Evolutionary conservation across 2,888 invertebrate genomes (phyloP).

Genomic region (Conistra vaccinii): DNA sequence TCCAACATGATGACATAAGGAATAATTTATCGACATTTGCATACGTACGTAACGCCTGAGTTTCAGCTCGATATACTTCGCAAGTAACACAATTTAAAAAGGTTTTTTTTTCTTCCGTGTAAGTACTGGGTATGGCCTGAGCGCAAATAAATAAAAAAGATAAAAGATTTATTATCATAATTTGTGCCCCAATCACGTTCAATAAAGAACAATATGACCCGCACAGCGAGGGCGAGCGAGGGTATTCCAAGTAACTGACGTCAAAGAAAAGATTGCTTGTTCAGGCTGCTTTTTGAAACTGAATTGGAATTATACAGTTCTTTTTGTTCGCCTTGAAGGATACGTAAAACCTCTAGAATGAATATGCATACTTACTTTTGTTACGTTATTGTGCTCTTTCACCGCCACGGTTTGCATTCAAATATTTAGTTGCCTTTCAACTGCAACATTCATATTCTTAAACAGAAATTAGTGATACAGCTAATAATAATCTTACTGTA

Average conservation of each 20-base stretch:
- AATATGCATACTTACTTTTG: not conserved
- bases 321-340: not conserved
- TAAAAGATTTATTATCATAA: slow-evolving; percentile 26
- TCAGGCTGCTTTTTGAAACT: not conserved
- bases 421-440: not conserved
- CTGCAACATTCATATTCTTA: not conserved
- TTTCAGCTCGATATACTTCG: not conserved
- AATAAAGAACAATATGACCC: slow-evolving; percentile 23
- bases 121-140: not conserved
- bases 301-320: not conserved
- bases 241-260: slow-evolving; percentile 7
- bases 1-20: slow-evolving; percentile 8
- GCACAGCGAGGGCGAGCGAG: not conserved
- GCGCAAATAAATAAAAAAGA: slow-evolving; percentile 6
- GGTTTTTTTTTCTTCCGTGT: not conserved
- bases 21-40: slow-evolving; percentile 20
- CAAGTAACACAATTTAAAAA: not conserved
- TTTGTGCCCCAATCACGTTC: slow-evolving; percentile 11
- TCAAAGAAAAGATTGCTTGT: slow-evolving; percentile 7
- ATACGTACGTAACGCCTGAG: slow-evolving; percentile 5
- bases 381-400: not conserved
- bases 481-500: not conserved
- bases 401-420: not conserved
- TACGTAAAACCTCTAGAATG: not conserved
- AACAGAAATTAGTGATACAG: not conserved